These are phyloP conservation scores for Phaetusa simplex DNA, from an alignment of 2,113 vertebrate species.

Conservation along the genomic window DNA sequence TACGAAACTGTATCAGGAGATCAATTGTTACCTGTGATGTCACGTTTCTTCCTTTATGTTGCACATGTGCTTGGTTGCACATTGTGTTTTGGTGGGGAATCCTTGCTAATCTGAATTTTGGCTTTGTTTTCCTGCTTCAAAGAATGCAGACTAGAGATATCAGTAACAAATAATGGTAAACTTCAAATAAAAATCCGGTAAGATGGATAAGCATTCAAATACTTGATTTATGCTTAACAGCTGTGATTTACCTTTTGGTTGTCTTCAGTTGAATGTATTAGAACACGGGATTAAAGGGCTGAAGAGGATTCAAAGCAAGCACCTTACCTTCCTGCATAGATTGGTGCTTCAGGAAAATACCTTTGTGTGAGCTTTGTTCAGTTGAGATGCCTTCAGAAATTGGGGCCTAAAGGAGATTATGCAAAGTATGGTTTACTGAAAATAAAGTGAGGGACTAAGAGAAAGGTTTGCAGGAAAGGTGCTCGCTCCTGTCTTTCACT, in stretches of 20 bases:
- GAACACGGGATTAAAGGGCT: background rate
- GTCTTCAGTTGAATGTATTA: background rate
- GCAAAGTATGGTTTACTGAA: background rate
- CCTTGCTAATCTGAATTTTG: background rate
- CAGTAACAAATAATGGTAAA: background rate
- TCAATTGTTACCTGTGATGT: background rate
- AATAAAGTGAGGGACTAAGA: background rate
- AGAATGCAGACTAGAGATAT: background rate
- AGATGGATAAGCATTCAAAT: background rate
- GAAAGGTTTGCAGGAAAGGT: background rate
- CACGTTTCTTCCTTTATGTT: background rate
- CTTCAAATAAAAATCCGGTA: background rate
- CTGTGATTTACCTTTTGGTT: background rate
- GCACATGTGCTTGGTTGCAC: background rate
- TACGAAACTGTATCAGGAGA: background rate
- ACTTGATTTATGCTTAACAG: background rate
- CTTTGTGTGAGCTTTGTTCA: background rate
- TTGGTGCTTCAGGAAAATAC: background rate
- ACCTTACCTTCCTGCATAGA: background rate
- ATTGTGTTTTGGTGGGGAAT: background rate
- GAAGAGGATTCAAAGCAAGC: background rate
- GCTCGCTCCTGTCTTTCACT: background rate
- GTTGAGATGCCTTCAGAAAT: background rate
- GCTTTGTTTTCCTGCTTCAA: background rate
- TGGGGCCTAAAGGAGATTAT: background rate